phyloP scores from a whole-genome alignment of 35 echinoderm and acorn worm species.

The Strongylocentrotus purpuratus region DNA sequence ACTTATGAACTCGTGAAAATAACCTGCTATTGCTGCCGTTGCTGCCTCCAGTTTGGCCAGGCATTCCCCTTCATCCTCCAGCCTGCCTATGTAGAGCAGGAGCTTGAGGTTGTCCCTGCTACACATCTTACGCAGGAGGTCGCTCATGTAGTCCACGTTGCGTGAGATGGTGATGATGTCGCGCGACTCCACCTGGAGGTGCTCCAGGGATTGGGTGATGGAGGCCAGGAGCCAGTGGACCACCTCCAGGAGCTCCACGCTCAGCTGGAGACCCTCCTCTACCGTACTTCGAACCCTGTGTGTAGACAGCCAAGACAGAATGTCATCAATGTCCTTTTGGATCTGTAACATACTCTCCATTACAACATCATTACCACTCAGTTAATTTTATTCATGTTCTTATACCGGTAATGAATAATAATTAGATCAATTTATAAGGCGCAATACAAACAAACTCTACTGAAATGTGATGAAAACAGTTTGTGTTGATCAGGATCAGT shows the following conservation, averaged over 20 bases:
- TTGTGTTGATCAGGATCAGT: neutral
- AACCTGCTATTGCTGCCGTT: neutral
- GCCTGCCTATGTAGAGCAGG: constrained; percentile 80
- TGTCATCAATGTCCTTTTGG: neutral
- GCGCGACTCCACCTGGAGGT: constrained; percentile 44
- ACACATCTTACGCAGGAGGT: constrained; percentile 68
- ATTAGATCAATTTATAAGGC: too few relatives aligned
- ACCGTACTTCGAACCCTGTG: constrained; percentile 67
- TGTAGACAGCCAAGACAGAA: neutral
- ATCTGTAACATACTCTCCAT: neutral
- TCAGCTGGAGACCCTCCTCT: constrained; percentile 82
- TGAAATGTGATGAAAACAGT: too few relatives aligned
- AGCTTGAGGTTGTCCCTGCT: constrained; percentile 63
- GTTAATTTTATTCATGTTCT: too few relatives aligned
- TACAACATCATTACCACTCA: neutral
- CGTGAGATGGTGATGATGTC: constrained; percentile 49
- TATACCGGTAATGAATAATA: too few relatives aligned
- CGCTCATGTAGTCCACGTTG: constrained; percentile 78
- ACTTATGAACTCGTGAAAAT: too few relatives aligned
- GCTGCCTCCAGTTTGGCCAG: constrained; percentile 11
- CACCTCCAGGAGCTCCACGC: constrained; percentile 74
- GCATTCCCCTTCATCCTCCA: constrained; percentile 79
- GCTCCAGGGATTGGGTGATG: constrained; percentile 75
- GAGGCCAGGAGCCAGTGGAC: constrained; percentile 80
- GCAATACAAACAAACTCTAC: too few relatives aligned